Base-by-base conservation (phyloP, 2,888 invertebrate species). In the Aelia acuminata region DNA sequence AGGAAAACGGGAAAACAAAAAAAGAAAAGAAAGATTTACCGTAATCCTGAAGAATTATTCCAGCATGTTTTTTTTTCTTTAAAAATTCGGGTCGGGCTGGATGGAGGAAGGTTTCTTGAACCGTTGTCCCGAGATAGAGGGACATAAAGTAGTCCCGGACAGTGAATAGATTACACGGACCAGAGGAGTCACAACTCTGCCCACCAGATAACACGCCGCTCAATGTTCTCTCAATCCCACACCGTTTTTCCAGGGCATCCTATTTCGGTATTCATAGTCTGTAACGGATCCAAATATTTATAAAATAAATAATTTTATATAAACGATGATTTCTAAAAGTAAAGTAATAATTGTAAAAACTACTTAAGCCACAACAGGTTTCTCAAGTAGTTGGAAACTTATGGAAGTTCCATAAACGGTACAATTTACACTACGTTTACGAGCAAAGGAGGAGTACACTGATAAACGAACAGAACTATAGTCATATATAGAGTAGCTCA, bases 1-100 rank as follows among this genome's bases (percentile, higher is more conserved):
- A 7, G 26, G 5, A 22, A 50, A 50, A n/a, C n/a, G n/a, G n/a
- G n/a, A n/a, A n/a, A n/a, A n/a, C n/a, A 50, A 22, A 50, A 50
- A 63, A 26, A 26, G 4, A 26, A 57, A 53, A n/a, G 26, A 26
- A 57, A 63, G 7, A 31, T 63, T 63, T 63, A 63, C 63, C 63
- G 63, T 63, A 63, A 63, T 63, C 63, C 63, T 63, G 4, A 63
- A 63, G 63, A 63, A 63, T 63, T 63, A 63, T 63, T 63, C 63
- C 26, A 63, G 31, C 63, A 63, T 63, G 63, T 63, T 63, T 63
- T 63, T 63, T 63, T 63, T 63, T 63, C 18, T 63, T 63, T 63
- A 63, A 63, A 63, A 63, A 63, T 63, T 63, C 31, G 63, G 63
- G 63, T 63, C 63, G 26, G 63, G 31, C 18, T 22, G 63, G 31